phyloP scores from a whole-genome alignment of 2,113 vertebrate genomes.

The Bettongia penicillata region DNA sequence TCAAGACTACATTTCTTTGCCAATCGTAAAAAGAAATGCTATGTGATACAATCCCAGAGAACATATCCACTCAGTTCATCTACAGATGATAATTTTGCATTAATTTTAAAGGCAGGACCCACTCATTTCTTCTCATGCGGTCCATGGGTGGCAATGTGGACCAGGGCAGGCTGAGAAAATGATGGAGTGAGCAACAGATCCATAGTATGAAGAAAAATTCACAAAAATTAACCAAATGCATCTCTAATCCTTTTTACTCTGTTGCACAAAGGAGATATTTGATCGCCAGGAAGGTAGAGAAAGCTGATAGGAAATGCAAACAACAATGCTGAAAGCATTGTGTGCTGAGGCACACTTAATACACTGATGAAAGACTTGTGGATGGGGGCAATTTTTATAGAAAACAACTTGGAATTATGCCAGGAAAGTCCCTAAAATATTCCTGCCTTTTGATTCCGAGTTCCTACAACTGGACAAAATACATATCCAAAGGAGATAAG shows the following conservation, averaged over 20 bases:
- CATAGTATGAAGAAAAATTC: constrained; percentile 30
- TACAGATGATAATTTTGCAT: constrained; percentile 46
- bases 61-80: constrained; percentile 19
- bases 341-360: not conserved
- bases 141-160: constrained; percentile 37
- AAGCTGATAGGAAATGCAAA: constrained; percentile 12
- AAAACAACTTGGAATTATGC: not conserved
- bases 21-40: constrained; percentile 23
- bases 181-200: constrained; percentile 37
- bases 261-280: not conserved
- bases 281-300: not conserved
- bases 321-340: constrained; percentile 20
- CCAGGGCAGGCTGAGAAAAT: constrained; percentile 13
- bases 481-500: not conserved
- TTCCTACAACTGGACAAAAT: not conserved
- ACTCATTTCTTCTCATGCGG: not conserved
- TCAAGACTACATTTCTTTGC: constrained; percentile 41
- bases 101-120: constrained; percentile 50
- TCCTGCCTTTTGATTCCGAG: not conserved
- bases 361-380: not conserved
- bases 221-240: constrained; percentile 39
- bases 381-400: not conserved
- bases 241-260: constrained; percentile 23
- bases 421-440: not conserved
- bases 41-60: constrained; percentile 35